A percentile compares a stretch with the other conserved stretches of the same genome.
These are phyloP conservation scores for Strigamia maritima DNA, from an alignment of 2,888 invertebrate species.

Conservation along the genomic window DNA sequence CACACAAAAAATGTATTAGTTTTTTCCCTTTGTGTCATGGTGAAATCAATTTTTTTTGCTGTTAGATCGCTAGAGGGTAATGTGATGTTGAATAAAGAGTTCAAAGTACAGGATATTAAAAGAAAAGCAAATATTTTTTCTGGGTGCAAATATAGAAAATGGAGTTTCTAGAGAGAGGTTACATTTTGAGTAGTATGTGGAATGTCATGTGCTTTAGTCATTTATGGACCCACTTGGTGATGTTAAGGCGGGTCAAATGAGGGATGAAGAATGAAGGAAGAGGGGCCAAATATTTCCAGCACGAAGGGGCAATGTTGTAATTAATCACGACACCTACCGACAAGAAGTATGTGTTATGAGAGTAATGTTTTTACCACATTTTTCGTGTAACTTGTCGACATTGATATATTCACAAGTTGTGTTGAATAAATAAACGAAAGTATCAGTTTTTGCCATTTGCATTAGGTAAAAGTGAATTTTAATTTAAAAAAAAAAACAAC, in stretches of 20 bases:
- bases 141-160: neutral
- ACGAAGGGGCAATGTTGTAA: neutral
- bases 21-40: neutral
- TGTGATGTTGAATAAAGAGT: neutral
- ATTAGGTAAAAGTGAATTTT: too few relatives aligned
- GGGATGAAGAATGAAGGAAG: slow-evolving; percentile 18
- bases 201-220: slow-evolving; percentile 27
- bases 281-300: slow-evolving; percentile 1
- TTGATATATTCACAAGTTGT: neutral
- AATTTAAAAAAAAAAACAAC: too few relatives aligned
- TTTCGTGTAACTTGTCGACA: slow-evolving; percentile 3
- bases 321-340: slow-evolving; percentile 17
- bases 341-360: slow-evolving; percentile 16
- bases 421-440: too few relatives aligned
- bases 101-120: slow-evolving; percentile 17
- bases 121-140: neutral
- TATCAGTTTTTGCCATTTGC: too few relatives aligned
- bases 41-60: slow-evolving; percentile 8
- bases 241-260: slow-evolving; percentile 28
- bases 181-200: neutral
- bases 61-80: neutral
- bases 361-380: slow-evolving; percentile 20
- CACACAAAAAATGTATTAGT: neutral
- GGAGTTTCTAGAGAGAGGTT: neutral
- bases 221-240: slow-evolving; percentile 22